These are phyloP conservation scores for Aldabrachelys gigantea DNA, from an alignment of 2,113 vertebrate genomes.

Conservation along the genomic window DNA sequence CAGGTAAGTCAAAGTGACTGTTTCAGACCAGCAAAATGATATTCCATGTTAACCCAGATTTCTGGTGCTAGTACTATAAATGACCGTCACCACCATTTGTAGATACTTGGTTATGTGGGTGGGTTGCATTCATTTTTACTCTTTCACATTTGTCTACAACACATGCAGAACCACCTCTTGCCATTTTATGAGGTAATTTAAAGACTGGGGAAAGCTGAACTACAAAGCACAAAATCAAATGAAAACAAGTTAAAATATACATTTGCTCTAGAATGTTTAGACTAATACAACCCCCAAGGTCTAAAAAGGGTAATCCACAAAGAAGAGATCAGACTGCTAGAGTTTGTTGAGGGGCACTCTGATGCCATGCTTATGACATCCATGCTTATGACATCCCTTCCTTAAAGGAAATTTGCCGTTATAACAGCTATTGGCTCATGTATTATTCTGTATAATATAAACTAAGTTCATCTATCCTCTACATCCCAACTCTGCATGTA, in stretches of 20 bases:
- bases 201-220: neutral
- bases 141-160: neutral
- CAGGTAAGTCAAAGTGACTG: neutral
- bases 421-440: constrained; percentile 43
- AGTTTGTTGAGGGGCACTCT: constrained; percentile 16
- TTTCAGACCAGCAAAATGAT: accelerated
- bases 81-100: neutral
- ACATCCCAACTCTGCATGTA: neutral
- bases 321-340: neutral
- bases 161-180: neutral
- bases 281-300: neutral
- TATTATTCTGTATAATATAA: constrained; percentile 52
- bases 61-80: neutral
- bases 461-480: constrained; percentile 33
- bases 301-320: neutral
- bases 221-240: neutral
- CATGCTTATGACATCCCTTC: neutral
- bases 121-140: neutral
- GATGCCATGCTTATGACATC: neutral
- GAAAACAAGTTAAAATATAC: neutral
- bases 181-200: neutral
- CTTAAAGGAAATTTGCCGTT: constrained; percentile 44
- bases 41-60: neutral
- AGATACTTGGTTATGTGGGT: neutral
- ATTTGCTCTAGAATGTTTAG: neutral